phyloP scores from a whole-genome alignment of 2,888 invertebrate species.

The Ophioninae sp. region DNA sequence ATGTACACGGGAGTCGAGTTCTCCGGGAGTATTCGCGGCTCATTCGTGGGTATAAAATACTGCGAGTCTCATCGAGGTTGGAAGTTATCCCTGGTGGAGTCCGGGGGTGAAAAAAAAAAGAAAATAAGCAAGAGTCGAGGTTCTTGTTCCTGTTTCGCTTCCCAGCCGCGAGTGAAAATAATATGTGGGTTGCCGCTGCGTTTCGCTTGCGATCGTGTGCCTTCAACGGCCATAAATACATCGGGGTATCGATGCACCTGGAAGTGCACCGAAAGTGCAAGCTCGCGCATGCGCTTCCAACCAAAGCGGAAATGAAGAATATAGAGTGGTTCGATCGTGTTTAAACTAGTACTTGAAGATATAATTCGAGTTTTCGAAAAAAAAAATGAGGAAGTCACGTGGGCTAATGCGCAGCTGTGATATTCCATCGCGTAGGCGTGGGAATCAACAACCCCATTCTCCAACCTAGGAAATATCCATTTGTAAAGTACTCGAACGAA shows the following conservation, averaged over 20 bases:
- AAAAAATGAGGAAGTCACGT: not conserved
- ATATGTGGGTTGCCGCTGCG: slow-evolving; percentile 34
- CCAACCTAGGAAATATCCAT: slow-evolving; percentile 27
- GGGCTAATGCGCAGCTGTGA: slow-evolving; percentile 43
- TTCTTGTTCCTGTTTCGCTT: not conserved
- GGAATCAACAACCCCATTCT: slow-evolving; percentile 40
- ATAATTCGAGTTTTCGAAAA: slow-evolving; percentile 13
- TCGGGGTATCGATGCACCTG: slow-evolving; percentile 24
- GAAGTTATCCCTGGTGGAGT: not conserved
- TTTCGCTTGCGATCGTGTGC: slow-evolving; percentile 7
- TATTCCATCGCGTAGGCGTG: slow-evolving; percentile 42
- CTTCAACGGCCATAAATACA: slow-evolving; percentile 9
- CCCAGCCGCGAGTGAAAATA: slow-evolving; percentile 24
- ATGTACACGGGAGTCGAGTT: not conserved
- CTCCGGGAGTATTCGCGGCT: not conserved
- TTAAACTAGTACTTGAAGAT: not conserved
- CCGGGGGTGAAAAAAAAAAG: not conserved
- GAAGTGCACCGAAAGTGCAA: slow-evolving; percentile 44
- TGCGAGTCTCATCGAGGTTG: not conserved
- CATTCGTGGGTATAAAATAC: not conserved
- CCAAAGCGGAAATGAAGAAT: slow-evolving; percentile 48
- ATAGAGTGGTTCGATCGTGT: slow-evolving; percentile 24
- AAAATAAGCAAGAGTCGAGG: not conserved
- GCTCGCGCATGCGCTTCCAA: slow-evolving; percentile 16
- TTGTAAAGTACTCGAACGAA: slow-evolving; percentile 11